A percentile compares a stretch with the other conserved stretches of the same genome.
Conservation (phyloP, 2,888 invertebrate genomes). For the Dilophus febrilis region DNA sequence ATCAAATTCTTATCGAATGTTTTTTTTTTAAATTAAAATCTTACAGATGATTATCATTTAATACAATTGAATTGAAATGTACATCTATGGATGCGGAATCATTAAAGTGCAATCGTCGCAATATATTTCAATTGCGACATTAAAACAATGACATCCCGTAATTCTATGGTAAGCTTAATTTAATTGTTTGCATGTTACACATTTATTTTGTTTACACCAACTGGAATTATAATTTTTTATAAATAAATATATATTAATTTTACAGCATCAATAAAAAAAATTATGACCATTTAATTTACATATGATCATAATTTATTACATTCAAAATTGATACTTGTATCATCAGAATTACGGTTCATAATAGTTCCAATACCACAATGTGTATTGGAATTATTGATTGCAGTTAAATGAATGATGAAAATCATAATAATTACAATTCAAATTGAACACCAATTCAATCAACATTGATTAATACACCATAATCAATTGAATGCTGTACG, state of each 20-base stretch:
- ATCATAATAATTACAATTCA: no score
- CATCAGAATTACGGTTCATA: constrained; percentile 43
- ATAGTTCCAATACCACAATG: constrained; percentile 44
- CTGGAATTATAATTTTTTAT: constrained; percentile 6
- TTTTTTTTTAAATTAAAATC: no score
- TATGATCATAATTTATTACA: constrained; percentile 49
- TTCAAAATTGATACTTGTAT: constrained; percentile 37
- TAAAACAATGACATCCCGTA: constrained; percentile 52
- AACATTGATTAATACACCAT: constrained; percentile 45
- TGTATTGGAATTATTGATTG: constrained; percentile 37
- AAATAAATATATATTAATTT: constrained; percentile 4
- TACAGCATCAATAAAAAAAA: constrained; percentile 46
- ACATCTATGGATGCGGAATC: constrained; percentile 42
- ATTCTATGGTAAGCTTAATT: constrained; percentile 44
- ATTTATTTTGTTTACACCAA: constrained; percentile 2
- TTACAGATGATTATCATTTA: no score
- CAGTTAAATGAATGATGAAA: constrained; percentile 16
- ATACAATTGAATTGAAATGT: no score
- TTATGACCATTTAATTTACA: constrained; percentile 63
- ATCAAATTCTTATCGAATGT: no score
- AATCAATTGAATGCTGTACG: constrained; percentile 70
- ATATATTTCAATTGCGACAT: constrained; percentile 56
- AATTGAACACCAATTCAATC: constrained; percentile 38
- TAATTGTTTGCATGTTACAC: no score
- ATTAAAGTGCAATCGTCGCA: constrained; percentile 44